phyloP scores from a whole-genome alignment of 2,888 invertebrate species.

The Anthophora plumipes region DNA sequence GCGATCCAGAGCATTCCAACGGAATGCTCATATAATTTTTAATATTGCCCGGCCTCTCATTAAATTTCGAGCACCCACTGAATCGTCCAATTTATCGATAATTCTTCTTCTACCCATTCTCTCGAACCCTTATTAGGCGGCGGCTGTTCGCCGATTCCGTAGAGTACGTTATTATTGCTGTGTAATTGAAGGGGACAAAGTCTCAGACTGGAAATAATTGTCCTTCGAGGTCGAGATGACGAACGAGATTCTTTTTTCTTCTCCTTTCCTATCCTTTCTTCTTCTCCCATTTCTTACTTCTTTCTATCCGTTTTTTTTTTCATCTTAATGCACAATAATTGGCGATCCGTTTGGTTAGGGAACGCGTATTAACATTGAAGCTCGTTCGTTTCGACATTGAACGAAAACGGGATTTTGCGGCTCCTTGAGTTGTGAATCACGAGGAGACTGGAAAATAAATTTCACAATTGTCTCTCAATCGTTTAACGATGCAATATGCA shows the following conservation, averaged over 20 bases:
- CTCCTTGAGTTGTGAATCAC: neutral
- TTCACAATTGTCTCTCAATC: neutral
- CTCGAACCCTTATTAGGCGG: neutral
- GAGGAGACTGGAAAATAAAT: neutral
- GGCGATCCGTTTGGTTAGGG: too few relatives aligned
- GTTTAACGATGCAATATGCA: neutral
- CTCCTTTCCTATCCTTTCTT: neutral
- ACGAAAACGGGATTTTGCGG: neutral
- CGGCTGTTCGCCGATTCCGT: neutral
- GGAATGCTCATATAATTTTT: conserved; percentile 31
- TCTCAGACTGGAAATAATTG: conserved; percentile 10
- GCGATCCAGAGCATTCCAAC: conserved; percentile 1
- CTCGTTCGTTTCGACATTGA: neutral
- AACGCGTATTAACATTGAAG: neutral
- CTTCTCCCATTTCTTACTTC: too few relatives aligned
- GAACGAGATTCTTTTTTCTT: neutral
- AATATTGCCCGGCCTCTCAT: conserved; percentile 12
- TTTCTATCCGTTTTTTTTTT: neutral
- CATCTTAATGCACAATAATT: neutral
- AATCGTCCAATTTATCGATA: conserved; percentile 26
- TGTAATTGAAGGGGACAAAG: conserved; percentile 30
- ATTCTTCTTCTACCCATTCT: neutral
- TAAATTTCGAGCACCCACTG: conserved; percentile 3
- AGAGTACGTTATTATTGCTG: conserved; percentile 32
- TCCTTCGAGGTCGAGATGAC: neutral